Conservation (phyloP, 2,113 vertebrate species). For the Thamnaconus septentrionalis region DNA sequence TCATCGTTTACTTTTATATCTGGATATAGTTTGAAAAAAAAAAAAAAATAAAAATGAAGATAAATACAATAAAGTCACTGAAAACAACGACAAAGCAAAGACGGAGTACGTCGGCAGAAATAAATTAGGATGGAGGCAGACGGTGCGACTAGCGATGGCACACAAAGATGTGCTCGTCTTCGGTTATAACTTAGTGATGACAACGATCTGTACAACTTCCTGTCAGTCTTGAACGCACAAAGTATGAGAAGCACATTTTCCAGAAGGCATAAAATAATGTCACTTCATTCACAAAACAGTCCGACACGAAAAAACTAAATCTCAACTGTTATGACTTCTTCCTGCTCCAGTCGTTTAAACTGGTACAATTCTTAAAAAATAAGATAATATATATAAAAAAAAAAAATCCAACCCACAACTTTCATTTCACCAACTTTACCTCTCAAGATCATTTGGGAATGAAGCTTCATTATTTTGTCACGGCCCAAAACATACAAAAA, state of each 20-base stretch:
- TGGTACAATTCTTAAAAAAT: not conserved
- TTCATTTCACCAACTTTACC: constrained; percentile 9
- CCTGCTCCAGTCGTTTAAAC: not conserved
- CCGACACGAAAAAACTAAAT: constrained; percentile 2
- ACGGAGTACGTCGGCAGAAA: constrained; percentile 47
- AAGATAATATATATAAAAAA: too few relatives aligned
- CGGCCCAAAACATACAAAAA: constrained; percentile 22
- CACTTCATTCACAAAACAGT: constrained; percentile 50
- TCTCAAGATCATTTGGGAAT: constrained; percentile 39
- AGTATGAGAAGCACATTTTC: not conserved
- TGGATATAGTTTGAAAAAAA: not conserved
- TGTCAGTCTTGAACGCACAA: constrained; percentile 21
- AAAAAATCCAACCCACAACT: constrained; percentile 2
- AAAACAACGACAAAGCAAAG: constrained; percentile 22
- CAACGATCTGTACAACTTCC: constrained; percentile 50
- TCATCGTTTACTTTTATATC: constrained; percentile 11
- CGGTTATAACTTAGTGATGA: constrained; percentile 61
- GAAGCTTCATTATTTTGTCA: constrained; percentile 46
- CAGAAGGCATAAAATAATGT: constrained; percentile 20
- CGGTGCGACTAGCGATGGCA: constrained; percentile 26
- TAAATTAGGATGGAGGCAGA: constrained; percentile 51
- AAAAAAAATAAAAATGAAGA: constrained; percentile 12
- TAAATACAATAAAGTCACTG: constrained; percentile 33
- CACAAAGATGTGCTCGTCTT: constrained; percentile 51
- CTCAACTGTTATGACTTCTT: constrained; percentile 6